These are phyloP conservation scores for Podilymbus podiceps DNA, from an alignment of 2,113 vertebrate species.

Conservation along the genomic window DNA sequence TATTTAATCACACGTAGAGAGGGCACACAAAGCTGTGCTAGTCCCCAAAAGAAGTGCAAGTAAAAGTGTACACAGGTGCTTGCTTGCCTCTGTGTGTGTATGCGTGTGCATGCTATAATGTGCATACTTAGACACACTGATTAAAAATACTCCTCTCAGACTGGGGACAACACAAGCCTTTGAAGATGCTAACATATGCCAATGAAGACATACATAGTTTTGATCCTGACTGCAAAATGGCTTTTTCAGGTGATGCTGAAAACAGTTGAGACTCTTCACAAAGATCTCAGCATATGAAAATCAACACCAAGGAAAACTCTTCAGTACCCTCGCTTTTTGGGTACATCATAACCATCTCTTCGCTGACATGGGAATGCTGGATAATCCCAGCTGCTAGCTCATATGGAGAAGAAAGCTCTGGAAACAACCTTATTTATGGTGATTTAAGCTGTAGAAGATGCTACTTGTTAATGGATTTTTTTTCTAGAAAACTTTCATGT, in stretches of 20 bases:
- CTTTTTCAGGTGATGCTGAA: not conserved
- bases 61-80: conserved; percentile 40
- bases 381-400: not conserved
- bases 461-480: not conserved
- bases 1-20: conserved; percentile 82
- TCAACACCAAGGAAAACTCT: not conserved
- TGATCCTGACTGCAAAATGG: not conserved
- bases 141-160: not conserved
- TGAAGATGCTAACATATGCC: not conserved
- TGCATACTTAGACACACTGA: not conserved
- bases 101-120: not conserved
- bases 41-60: conserved; percentile 60
- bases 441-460: not conserved
- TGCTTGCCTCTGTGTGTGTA: not conserved
- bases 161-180: not conserved
- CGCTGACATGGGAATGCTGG: not conserved
- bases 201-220: not conserved
- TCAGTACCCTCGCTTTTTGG: not conserved
- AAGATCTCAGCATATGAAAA: not conserved
- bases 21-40: conserved; percentile 66
- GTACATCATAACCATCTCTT: not conserved
- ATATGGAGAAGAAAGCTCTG: not conserved
- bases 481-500: not conserved
- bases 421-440: not conserved
- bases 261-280: not conserved